Evolutionary conservation across 2,113 vertebrate species (phyloP).

Genomic region (Ageneiosus marmoratus): DNA sequence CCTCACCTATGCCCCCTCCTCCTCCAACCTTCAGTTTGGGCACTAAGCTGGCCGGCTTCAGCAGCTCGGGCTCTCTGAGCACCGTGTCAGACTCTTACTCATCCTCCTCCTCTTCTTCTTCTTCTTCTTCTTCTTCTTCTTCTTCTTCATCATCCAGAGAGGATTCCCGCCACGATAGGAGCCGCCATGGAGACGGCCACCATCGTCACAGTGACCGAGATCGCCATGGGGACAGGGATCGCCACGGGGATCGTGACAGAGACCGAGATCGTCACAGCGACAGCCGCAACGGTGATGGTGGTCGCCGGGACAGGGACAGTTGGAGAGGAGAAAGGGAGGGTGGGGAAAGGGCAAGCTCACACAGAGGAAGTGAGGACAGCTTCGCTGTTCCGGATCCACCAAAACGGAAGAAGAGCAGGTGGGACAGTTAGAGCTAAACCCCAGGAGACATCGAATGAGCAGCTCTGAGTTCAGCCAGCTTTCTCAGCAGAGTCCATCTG

Average conservation of each 20-base stretch:
- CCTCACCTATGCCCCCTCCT: slow-evolving; percentile 55
- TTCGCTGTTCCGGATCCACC: slow-evolving; percentile 94
- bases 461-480: slow-evolving; percentile 51
- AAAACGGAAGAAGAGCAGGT: slow-evolving; percentile 94
- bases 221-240: slow-evolving; percentile 60
- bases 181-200: slow-evolving; percentile 69
- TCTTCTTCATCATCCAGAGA: slow-evolving; percentile 70
- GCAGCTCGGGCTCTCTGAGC: slow-evolving; percentile 71
- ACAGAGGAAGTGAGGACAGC: slow-evolving; percentile 77
- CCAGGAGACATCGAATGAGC: not conserved
- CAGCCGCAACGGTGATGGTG: slow-evolving; percentile 65
- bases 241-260: slow-evolving; percentile 46
- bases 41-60: slow-evolving; percentile 65
- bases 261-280: slow-evolving; percentile 65
- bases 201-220: slow-evolving; percentile 71
- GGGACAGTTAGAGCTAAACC: slow-evolving; percentile 85
- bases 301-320: slow-evolving; percentile 59
- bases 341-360: slow-evolving; percentile 56
- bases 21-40: slow-evolving; percentile 44
- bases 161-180: slow-evolving; percentile 70
- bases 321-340: slow-evolving; percentile 37
- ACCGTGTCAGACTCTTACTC: slow-evolving; percentile 59
- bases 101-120: slow-evolving; percentile 65
- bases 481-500: slow-evolving; percentile 51
- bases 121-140: slow-evolving; percentile 61